Evolutionary conservation across 2,113 vertebrate genomes (phyloP), one percentile per base, ranked within the genome.

Genomic region (Delphinapterus leucas): DNA sequence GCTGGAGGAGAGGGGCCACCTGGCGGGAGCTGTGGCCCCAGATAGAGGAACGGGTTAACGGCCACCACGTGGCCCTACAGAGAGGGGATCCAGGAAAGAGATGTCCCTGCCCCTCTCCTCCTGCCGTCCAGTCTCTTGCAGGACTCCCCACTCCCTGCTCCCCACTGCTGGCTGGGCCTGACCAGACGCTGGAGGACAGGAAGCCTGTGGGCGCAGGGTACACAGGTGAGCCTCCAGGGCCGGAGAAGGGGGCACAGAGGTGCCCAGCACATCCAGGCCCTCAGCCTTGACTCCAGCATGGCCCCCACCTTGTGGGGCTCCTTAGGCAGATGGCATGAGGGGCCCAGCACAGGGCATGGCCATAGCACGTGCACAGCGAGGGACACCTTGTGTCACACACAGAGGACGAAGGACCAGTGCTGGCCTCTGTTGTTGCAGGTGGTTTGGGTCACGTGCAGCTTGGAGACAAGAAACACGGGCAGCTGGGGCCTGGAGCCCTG

Each of bases 351-450:
- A 31, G 60, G 23, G 5, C 1, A 1, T 28, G 36, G 31, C 38
- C 26, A 1, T n/a, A 26, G 41, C 63, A 8, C 17, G 0, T 2
- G 10, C 8, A 38, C 31, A 58, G 73, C 4, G 31, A 68, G 47
- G 73, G 20, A 10, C 80, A 47, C 14, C 18, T 11, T 47, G 10
- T 1, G 4, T 44, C 60, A 44, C 47, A 18, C 18, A 17, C 71
- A 60, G 31, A 28, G 20, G 76, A 0, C 0, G 26, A 41, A n/a
- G 49, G 49, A 6, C 5, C 7, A 4, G 4, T 11, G n/a, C 60
- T 44, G 44, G 15, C 23, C 38, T n/a, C 3, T 1, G 20, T 7
- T 5, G 60, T 26, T 53, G 26, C 33, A 70, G 58, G 60, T 4
- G 3, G 4, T 41, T 36, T 79, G 49, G 70, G 60, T 60, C 38